Conservation (phyloP, 30 jellyfish, hydroid and myxozoan genomes). For the Pelagia noctiluca region DNA sequence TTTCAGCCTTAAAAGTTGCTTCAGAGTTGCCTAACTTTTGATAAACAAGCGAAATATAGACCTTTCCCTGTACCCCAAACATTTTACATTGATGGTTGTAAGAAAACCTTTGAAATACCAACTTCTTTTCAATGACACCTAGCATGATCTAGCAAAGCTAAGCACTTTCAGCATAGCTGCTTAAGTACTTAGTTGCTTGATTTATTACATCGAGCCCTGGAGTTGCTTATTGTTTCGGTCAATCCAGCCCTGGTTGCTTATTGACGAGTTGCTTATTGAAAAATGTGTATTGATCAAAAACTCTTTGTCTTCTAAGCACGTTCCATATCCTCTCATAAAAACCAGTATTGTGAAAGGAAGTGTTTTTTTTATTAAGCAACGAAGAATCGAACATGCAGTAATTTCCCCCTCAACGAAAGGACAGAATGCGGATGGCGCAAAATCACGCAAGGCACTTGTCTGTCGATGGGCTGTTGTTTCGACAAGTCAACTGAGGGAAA, state of each 20-base stretch:
- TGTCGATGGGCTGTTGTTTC: slow-evolving; percentile 87
- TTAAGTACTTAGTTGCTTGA: not conserved
- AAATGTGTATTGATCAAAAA: not conserved
- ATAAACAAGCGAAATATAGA: too few species aligned
- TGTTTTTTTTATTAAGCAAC: slow-evolving; percentile 12
- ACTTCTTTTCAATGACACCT: too few species aligned
- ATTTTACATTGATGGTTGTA: too few species aligned
- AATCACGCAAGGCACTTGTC: slow-evolving; percentile 77
- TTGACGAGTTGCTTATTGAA: not conserved
- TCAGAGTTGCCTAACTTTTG: too few species aligned
- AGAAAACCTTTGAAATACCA: too few species aligned
- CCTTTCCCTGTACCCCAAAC: too few species aligned
- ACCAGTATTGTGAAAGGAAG: not conserved
- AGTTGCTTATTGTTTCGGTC: not conserved
- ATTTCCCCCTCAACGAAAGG: slow-evolving; percentile 37
- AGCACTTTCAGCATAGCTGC: too few species aligned
- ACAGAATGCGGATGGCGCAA: slow-evolving; percentile 88
- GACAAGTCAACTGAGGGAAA: slow-evolving; percentile 59
- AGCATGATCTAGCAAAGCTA: too few species aligned
- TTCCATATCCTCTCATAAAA: not conserved
- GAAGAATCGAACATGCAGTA: slow-evolving; percentile 47
- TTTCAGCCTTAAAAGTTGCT: too few species aligned
- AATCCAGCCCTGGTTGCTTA: not conserved
- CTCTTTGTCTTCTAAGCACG: not conserved
- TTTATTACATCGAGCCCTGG: not conserved